These are phyloP conservation scores for Lepisosteus osseus DNA, from an alignment of 2,113 vertebrate species.

Conservation along the genomic window DNA sequence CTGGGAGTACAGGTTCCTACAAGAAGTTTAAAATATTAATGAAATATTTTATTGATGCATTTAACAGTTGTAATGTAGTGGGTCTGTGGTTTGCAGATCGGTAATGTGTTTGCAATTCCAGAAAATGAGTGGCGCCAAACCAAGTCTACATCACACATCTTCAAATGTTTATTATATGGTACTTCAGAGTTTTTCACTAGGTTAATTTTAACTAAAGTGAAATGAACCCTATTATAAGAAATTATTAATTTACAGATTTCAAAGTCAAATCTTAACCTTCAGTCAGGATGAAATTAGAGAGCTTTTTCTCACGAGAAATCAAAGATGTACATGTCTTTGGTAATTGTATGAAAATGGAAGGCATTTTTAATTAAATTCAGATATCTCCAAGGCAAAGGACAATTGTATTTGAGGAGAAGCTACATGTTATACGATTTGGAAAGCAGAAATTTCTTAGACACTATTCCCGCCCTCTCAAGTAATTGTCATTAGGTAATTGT, in stretches of 20 bases:
- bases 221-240: not conserved
- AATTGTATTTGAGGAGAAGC: not conserved
- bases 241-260: constrained; percentile 8
- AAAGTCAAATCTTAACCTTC: not conserved
- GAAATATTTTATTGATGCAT: not conserved
- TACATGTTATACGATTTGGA: not conserved
- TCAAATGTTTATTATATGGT: not conserved
- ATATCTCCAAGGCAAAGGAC: not conserved
- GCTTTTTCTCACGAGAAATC: not conserved
- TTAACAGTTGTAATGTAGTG: not conserved
- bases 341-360: not conserved
- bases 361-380: constrained; percentile 3
- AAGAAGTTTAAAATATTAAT: not conserved
- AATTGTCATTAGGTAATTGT: not conserved
- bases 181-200: not conserved
- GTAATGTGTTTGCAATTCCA: constrained; percentile 5
- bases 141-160: not conserved
- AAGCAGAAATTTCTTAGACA: not conserved
- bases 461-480: too few species aligned
- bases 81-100: not conserved
- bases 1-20: constrained; percentile 1
- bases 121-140: not conserved
- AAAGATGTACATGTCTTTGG: constrained; percentile 1
- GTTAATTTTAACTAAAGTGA: constrained; percentile 2
- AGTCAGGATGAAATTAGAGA: not conserved